Conservation (phyloP, 2,797 vertebrate species). For the Dendrocincla fuliginosa region DNA sequence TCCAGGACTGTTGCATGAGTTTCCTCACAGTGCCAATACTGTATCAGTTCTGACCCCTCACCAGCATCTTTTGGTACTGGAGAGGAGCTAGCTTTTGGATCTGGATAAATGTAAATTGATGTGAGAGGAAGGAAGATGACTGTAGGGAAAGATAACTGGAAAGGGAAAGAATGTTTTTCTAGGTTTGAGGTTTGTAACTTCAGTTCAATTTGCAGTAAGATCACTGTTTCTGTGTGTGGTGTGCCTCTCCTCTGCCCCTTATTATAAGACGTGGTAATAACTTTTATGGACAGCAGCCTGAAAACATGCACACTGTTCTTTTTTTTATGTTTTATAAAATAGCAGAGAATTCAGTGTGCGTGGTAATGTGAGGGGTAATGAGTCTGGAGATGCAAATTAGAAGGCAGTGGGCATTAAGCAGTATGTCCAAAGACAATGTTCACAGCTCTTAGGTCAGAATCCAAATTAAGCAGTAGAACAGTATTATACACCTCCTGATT, state of each 20-base stretch:
- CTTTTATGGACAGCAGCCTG: background rate
- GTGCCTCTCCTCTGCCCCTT: background rate
- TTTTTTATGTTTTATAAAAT: background rate
- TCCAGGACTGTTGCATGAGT: background rate
- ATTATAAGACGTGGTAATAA: background rate
- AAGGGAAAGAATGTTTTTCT: background rate
- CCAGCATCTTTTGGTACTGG: background rate
- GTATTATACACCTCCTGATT: background rate
- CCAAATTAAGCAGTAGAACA: background rate
- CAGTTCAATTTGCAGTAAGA: background rate
- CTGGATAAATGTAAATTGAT: background rate
- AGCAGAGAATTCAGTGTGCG: background rate
- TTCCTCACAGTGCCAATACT: background rate
- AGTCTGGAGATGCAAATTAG: background rate
- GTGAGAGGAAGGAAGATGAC: background rate
- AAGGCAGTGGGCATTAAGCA: background rate
- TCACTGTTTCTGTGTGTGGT: accelerated
- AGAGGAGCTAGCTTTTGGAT: background rate
- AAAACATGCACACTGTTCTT: background rate
- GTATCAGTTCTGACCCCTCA: background rate
- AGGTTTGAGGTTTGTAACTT: background rate
- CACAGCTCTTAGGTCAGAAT: background rate
- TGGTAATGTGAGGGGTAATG: background rate
- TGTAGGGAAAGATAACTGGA: background rate
- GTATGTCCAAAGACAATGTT: background rate